These are phyloP conservation scores for Zeus faber DNA, from an alignment of 2,113 vertebrate species.

Conservation along the genomic window DNA sequence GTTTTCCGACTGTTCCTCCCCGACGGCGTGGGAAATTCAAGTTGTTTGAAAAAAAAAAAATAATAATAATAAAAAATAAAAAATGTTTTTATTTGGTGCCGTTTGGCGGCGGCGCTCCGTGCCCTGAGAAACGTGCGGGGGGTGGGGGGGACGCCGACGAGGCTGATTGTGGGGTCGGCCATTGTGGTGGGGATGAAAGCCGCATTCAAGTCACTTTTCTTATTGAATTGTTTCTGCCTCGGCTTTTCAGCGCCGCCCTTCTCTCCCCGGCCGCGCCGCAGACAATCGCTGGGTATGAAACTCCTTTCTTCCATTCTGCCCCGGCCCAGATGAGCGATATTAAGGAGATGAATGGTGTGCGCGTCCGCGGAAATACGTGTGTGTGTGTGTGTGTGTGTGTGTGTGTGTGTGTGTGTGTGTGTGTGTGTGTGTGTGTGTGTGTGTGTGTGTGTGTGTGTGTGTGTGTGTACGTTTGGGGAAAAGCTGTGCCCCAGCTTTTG, in stretches of 20 bases:
- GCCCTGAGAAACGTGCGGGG: background rate
- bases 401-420: constrained; percentile 22
- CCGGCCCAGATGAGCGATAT: constrained; percentile 70
- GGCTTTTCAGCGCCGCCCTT: constrained; percentile 68
- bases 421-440: constrained; percentile 18
- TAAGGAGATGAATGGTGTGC: constrained; percentile 69
- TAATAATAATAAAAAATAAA: no score
- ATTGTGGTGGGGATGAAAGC: constrained; percentile 75
- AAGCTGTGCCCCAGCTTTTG: constrained; percentile 63
- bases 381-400: constrained; percentile 22
- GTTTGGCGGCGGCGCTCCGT: no score
- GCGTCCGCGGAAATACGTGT: constrained; percentile 38
- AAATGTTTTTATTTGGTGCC: no score
- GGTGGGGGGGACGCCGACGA: constrained; percentile 65
- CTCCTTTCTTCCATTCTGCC: constrained; percentile 62
- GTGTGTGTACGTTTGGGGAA: constrained; percentile 34
- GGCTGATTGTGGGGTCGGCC: constrained; percentile 58
- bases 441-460: constrained; percentile 14
- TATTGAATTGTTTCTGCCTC: constrained; percentile 77
- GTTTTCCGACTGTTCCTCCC: no score
- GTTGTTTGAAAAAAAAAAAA: no score
- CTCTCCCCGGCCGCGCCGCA: constrained; percentile 58
- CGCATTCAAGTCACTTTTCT: constrained; percentile 78
- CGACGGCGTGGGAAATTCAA: no score
- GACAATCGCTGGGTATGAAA: constrained; percentile 76